Base-by-base conservation (phyloP, 1,140 invertebrate species). In the Dendrolimus kikuchii region DNA sequence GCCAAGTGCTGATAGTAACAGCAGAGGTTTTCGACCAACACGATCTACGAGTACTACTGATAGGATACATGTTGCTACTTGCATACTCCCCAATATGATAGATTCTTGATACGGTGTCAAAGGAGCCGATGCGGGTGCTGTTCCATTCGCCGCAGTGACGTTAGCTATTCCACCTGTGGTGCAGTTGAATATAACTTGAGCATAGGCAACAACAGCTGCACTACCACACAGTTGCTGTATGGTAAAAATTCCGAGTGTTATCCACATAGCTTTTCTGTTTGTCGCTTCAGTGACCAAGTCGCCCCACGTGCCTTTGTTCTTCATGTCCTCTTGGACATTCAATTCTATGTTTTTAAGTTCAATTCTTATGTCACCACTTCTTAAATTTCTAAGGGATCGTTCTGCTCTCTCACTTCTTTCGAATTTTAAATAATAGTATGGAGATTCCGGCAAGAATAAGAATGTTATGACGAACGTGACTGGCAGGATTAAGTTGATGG, bases 141-240 rank as follows among this genome's bases (percentile, higher is more conserved):
- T 10, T 5, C 39, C 86, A 10, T 89, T 82, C 7, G 56, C 59
- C 4, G 43, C 54, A 38, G 58, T 62, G 0, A 45, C 9, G 48
- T 60, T 56, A 7, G 51, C 42, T 37, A 5, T 53, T 46, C 50
- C 6, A 6, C 44, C 41, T 8, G 53, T 60, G 0, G 89, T 89
- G 38, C 90, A 88, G 55, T 78, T 69, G 62, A 96, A 91, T 55
- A 96, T 94, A 5, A 89, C 89, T 55, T 94, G 92, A 10, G 93
- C 89, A 70, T 95, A 95, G 23, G 93, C 92, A 42, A 92, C 90
- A 4, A 95, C 87, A 5, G 92, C 92, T 57, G 92, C 92, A 36
- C 94, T 91, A 2, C 94, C 93, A 55, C 91, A 93, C 10, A 94
- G 81, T 71, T 95, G 93, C 76, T 95, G 93, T 53, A 94, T 91